phyloP scores from a whole-genome alignment of 2,113 vertebrate species.

The Nothocercus nigrocapillus region DNA sequence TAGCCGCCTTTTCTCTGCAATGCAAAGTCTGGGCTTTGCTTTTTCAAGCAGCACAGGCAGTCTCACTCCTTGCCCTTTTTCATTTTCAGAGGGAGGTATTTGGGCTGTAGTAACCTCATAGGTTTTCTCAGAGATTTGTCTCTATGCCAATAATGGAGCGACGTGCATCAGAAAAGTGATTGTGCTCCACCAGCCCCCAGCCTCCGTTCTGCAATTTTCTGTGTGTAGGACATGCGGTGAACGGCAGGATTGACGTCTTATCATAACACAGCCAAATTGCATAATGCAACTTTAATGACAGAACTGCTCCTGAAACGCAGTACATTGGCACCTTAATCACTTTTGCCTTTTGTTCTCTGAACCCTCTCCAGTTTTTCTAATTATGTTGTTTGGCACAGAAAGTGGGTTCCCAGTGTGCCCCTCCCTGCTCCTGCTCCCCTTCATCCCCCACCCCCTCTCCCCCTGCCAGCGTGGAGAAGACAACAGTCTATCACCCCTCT shows the following conservation, averaged over 20 bases:
- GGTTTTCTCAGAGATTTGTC: not conserved
- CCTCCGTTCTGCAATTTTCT: not conserved
- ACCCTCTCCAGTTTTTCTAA: not conserved
- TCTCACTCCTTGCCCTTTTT: not conserved
- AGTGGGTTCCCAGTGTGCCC: not conserved
- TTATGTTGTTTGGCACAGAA: not conserved
- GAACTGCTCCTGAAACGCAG: not conserved
- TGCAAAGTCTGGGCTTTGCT: not conserved
- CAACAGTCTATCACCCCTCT: not conserved
- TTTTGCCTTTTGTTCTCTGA: not conserved
- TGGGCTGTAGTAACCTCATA: not conserved
- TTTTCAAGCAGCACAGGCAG: not conserved
- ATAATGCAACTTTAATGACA: conserved; percentile 8
- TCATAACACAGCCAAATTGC: not conserved
- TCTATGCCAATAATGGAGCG: not conserved
- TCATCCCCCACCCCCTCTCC: too few relatives aligned
- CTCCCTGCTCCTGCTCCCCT: too few relatives aligned
- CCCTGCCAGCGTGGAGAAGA: not conserved
- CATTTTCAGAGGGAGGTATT: not conserved
- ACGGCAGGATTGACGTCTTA: not conserved
- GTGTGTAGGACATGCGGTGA: not conserved
- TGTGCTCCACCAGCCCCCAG: not conserved
- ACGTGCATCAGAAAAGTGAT: not conserved
- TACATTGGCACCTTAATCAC: not conserved
- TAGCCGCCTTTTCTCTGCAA: not conserved